Evolutionary conservation across 2,797 vertebrate genomes (phyloP).

Genomic region (Podarcis lilfordi): DNA sequence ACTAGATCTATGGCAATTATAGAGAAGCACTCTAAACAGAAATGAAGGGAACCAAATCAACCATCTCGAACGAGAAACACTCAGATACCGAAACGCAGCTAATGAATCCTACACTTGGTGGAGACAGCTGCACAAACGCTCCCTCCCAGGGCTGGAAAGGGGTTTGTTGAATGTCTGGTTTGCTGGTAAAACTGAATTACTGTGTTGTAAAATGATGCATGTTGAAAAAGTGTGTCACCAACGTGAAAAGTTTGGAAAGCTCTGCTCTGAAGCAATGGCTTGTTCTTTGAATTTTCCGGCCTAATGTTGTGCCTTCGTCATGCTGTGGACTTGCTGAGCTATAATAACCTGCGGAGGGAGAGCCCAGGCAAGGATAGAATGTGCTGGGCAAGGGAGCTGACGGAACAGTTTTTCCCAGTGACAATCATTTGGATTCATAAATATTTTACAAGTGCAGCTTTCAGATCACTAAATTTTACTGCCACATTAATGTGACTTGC

Average conservation of each 20-base stretch:
- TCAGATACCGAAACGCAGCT: neutral
- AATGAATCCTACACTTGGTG: conserved; percentile 10
- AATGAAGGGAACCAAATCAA: conserved; percentile 7
- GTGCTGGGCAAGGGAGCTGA: conserved; percentile 67
- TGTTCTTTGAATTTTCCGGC: conserved; percentile 48
- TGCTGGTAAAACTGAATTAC: too few species aligned
- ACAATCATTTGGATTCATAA: conserved; percentile 78
- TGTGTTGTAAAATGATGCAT: too few species aligned
- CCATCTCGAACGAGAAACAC: conserved; percentile 42
- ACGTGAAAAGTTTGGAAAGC: neutral
- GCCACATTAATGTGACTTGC: conserved; percentile 73
- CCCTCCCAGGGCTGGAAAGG: too few species aligned
- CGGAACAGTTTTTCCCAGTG: conserved; percentile 71
- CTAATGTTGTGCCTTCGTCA: conserved; percentile 48
- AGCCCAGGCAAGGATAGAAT: conserved; percentile 58
- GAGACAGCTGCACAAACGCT: neutral
- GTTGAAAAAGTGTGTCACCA: too few species aligned
- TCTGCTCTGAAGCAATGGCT: conserved; percentile 39
- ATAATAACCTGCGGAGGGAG: conserved; percentile 41
- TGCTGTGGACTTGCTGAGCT: conserved; percentile 62
- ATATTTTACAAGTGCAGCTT: conserved; percentile 80
- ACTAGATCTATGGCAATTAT: conserved; percentile 46
- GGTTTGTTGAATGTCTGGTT: too few species aligned
- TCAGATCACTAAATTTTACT: conserved; percentile 78
- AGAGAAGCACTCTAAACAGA: conserved; percentile 54